Evolutionary conservation across 2,113 vertebrate genomes (phyloP).

Genomic region (Chitala chitala): DNA sequence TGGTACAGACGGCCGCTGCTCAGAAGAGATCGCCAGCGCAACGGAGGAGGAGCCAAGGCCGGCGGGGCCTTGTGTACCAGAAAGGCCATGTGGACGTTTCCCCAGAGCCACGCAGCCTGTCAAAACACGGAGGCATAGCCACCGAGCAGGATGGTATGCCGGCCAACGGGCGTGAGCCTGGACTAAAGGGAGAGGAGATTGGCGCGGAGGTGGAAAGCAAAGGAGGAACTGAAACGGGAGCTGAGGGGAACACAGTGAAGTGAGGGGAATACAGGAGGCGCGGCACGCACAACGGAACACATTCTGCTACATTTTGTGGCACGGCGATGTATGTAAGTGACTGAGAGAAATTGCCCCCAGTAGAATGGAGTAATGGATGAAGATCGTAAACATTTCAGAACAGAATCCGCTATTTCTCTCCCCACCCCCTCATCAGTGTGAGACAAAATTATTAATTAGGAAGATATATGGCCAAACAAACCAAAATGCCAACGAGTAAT

Average conservation of each 20-base stretch:
- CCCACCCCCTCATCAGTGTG: not conserved
- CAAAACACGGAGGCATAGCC: not conserved
- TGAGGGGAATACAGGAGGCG: constrained; percentile 9
- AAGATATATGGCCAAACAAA: too few species aligned
- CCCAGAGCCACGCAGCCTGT: constrained; percentile 53
- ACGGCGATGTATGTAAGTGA: not conserved
- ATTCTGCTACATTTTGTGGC: constrained; percentile 12
- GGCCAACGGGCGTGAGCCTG: not conserved
- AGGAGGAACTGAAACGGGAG: not conserved
- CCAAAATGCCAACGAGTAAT: too few species aligned
- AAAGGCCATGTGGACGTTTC: constrained; percentile 58
- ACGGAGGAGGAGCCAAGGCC: constrained; percentile 48
- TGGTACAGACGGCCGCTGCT: constrained; percentile 43
- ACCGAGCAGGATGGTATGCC: constrained; percentile 16
- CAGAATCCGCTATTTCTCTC: not conserved
- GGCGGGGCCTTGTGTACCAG: constrained; percentile 55
- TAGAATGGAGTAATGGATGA: not conserved
- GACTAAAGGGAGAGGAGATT: not conserved
- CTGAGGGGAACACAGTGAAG: not conserved
- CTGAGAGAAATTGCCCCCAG: not conserved
- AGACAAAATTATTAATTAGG: too few species aligned
- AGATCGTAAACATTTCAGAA: not conserved
- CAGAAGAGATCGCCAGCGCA: constrained; percentile 54
- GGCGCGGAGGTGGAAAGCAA: not conserved
- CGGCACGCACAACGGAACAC: not conserved